Evolutionary conservation across 2,113 vertebrate species (phyloP), one percentile per base, ranked within the genome.

Genomic region (Elaphurus davidianus): DNA sequence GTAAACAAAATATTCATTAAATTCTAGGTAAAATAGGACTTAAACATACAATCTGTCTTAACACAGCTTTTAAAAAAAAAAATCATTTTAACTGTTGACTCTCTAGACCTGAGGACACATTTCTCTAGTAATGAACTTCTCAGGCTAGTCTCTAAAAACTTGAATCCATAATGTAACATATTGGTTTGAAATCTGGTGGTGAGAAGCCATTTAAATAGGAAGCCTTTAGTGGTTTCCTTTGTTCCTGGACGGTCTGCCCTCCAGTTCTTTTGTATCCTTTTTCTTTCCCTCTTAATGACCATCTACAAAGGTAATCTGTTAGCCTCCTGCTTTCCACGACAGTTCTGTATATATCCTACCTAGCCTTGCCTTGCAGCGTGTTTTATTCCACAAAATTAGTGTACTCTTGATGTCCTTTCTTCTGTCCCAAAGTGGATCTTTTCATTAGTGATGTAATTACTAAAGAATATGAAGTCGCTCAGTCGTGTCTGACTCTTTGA

Each of bases 1-100:
- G 36, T 62, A 92, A 94, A 64, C 9, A 76, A 45, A 96, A 50
- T 71, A 74, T 78, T 76, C 82, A 90, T 97, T 92, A 89, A 97
- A 62, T 94, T 33, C 59, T 43, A 59, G 28, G 28, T 87, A 55
- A 88, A 78, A 47, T 76, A 55, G 13, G 7, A 85, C 54, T 97
- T 93, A 83, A 76, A 54, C 0, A 0, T 60, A 47, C 45, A 86
- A 16, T 87, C 82, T 27, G 28, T 79, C 83, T 71, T 93, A 81
- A 59, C 12, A 27, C 40, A 13, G 6, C 79, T 28, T 78, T 57
- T 40, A 3, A 28, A 79, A 91, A 78, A 91, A 78, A 28, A 43
- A 54, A 52, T 82, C 1, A 36, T 91, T 96, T 90, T 91, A 28
- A 64, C 28, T 83, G 17, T 54, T 95, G 71, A 47, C 54, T 93